These are phyloP conservation scores for Aptenodytes patagonicus DNA, from an alignment of 2,113 vertebrate genomes.

Conservation along the genomic window DNA sequence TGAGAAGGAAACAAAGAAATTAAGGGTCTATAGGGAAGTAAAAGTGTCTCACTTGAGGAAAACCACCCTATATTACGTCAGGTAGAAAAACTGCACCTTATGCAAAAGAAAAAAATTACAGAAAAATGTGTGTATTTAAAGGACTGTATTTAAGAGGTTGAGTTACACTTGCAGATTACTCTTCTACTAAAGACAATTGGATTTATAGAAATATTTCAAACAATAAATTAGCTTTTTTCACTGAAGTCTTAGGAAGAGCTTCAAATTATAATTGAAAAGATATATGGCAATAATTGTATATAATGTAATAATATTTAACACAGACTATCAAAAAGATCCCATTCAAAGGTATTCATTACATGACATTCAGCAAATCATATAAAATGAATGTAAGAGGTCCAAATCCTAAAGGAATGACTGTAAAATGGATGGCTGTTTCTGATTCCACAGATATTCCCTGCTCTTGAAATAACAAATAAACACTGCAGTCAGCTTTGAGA, in stretches of 20 bases:
- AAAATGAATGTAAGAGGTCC: accelerated
- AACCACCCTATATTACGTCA: neutral
- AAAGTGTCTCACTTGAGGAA: neutral
- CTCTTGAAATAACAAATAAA: neutral
- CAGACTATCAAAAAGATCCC: neutral
- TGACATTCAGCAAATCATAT: neutral
- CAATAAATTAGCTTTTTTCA: neutral
- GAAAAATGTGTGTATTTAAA: neutral
- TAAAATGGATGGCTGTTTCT: neutral
- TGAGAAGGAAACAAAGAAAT: neutral
- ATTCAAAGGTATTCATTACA: neutral
- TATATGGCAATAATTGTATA: neutral
- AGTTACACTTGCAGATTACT: neutral
- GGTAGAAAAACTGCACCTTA: neutral
- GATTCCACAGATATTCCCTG: neutral
- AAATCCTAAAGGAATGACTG: neutral
- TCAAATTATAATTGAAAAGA: neutral
- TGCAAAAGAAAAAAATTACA: neutral
- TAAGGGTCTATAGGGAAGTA: neutral
- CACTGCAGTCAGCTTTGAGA: neutral
- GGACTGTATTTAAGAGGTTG: neutral
- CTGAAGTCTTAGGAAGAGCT: neutral
- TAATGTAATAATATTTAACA: neutral
- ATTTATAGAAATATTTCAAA: neutral
- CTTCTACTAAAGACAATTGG: neutral